A percentile compares a stretch with the other conserved stretches of the same genome.
Evolutionary conservation across 2,888 invertebrate species (phyloP).

Genomic region (Yponomeuta plumbellus): DNA sequence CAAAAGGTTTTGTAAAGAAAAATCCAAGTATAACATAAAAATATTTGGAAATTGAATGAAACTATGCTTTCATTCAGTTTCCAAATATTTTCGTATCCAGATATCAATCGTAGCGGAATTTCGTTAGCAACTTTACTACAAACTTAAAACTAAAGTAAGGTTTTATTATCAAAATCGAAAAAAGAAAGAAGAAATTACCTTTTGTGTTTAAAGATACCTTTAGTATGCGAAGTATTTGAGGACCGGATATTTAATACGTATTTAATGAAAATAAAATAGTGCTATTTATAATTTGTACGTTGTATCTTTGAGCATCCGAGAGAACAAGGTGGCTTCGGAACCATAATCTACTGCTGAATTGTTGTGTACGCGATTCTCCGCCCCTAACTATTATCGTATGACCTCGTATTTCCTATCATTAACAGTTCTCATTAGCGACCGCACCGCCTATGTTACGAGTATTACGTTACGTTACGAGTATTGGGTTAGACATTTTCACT

Average conservation of each 20-base stretch:
- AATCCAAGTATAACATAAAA: background rate
- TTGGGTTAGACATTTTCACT: no score
- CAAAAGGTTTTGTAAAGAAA: background rate
- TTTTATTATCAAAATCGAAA: background rate
- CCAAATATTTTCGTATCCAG: no score
- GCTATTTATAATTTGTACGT: constrained; percentile 8
- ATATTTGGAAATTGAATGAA: background rate
- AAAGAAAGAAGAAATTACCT: background rate
- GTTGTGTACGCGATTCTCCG: no score
- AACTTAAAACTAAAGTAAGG: background rate
- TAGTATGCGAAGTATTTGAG: background rate
- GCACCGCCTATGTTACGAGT: no score
- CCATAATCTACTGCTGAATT: no score
- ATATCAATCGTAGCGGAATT: background rate
- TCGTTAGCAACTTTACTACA: background rate
- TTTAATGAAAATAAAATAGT: background rate
- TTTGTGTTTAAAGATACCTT: background rate
- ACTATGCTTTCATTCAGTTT: background rate
- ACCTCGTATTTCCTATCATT: no score
- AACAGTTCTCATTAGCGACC: no score
- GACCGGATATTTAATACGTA: background rate
- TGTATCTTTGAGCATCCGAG: background rate
- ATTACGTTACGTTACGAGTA: no score
- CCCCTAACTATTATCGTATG: no score
- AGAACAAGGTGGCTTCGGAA: background rate